phyloP scores from a whole-genome alignment of 2,888 invertebrate species.

The Esperia sulphurella region DNA sequence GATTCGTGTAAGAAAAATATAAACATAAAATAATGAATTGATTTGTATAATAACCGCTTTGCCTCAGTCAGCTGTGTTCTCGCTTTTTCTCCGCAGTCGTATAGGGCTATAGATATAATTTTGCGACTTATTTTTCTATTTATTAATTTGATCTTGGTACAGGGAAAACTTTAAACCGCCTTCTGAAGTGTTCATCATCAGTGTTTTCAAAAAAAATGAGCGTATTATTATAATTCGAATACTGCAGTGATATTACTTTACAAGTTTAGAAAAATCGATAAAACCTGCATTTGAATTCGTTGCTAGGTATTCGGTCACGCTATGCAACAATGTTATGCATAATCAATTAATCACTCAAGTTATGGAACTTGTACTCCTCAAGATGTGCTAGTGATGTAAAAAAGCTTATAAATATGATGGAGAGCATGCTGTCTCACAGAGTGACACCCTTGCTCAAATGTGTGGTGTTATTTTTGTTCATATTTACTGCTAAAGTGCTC shows the following conservation, averaged over 20 bases:
- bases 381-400: neutral
- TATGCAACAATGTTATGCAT: slow-evolving; percentile 27
- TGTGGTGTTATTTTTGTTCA: slow-evolving; percentile 64
- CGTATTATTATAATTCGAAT: neutral
- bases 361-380: neutral
- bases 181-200: neutral
- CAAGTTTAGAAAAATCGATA: slow-evolving; percentile 49
- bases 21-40: neutral
- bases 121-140: neutral
- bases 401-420: slow-evolving; percentile 33
- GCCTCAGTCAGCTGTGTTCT: neutral
- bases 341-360: slow-evolving; percentile 13
- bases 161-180: neutral
- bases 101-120: neutral
- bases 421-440: slow-evolving; percentile 56
- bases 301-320: slow-evolving; percentile 38
- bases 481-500: slow-evolving; percentile 70
- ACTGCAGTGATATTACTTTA: slow-evolving; percentile 20
- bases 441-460: slow-evolving; percentile 68
- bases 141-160: neutral
- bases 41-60: neutral
- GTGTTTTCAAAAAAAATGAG: too few relatives aligned
- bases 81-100: neutral
- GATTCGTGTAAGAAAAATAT: neutral
- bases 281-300: slow-evolving; percentile 50